Evolutionary conservation across 2,888 invertebrate genomes (phyloP).

Genomic region (Nemotelus pantherinus): DNA sequence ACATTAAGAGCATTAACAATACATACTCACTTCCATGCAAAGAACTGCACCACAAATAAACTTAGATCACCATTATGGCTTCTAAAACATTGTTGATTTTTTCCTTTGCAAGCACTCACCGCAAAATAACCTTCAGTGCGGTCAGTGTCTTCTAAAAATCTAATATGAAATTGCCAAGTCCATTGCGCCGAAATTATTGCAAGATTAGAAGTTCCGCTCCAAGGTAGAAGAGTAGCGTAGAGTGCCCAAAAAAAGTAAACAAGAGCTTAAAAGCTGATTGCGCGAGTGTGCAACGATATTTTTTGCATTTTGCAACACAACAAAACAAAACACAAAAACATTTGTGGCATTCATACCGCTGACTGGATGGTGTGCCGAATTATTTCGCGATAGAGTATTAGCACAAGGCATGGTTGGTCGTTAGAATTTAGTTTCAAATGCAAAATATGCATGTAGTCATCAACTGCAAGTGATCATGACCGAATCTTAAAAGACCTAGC

Average conservation of each 20-base stretch:
- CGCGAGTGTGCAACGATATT: constrained; percentile 36
- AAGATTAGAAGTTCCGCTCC: constrained; percentile 44
- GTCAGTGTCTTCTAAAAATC: constrained; percentile 41
- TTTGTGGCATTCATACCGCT: not conserved
- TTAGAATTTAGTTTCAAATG: too few species aligned
- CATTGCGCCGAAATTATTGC: constrained; percentile 42
- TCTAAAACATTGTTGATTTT: too few species aligned
- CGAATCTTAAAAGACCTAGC: too few species aligned
- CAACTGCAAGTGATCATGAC: too few species aligned
- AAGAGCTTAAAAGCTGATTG: constrained; percentile 20
- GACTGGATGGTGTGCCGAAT: not conserved
- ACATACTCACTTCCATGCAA: too few species aligned
- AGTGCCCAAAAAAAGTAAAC: constrained; percentile 23
- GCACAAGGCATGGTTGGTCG: too few species aligned
- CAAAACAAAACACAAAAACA: not conserved
- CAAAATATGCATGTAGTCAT: too few species aligned
- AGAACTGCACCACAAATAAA: too few species aligned
- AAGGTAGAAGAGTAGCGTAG: constrained; percentile 22
- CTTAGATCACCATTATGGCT: too few species aligned
- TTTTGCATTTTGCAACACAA: constrained; percentile 24
- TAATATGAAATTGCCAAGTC: constrained; percentile 30
- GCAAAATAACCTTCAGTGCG: constrained; percentile 24
- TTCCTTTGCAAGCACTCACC: too few species aligned
- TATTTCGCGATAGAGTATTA: too few species aligned
- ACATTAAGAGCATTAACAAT: too few species aligned